Conservation (phyloP, 2,113 vertebrate species). For the Podarcis cretensis region DNA sequence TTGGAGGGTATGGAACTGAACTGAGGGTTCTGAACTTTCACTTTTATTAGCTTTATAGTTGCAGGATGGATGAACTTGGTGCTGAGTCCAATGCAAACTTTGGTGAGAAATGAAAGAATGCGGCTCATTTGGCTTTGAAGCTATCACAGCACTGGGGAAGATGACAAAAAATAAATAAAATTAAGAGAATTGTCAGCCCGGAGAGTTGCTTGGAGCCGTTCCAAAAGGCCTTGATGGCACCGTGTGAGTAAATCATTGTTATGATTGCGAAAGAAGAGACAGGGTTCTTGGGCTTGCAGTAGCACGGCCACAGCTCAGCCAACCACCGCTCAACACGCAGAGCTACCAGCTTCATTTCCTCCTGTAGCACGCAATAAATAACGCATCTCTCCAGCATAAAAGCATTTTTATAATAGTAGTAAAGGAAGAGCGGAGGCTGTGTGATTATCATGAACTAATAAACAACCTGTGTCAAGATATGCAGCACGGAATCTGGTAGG, state of each 20-base stretch:
- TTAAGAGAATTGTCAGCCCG: slow-evolving; percentile 18
- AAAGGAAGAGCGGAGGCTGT: slow-evolving; percentile 63
- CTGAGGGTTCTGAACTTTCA: too few relatives aligned
- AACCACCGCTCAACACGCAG: slow-evolving; percentile 67
- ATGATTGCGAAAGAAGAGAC: slow-evolving; percentile 65
- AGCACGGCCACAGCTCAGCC: slow-evolving; percentile 40
- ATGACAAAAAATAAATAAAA: slow-evolving; percentile 32
- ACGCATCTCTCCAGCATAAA: slow-evolving; percentile 56
- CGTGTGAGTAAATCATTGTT: slow-evolving; percentile 60
- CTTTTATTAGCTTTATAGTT: too few relatives aligned
- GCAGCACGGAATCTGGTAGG: slow-evolving; percentile 3
- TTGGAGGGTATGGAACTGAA: too few relatives aligned
- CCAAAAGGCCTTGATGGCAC: slow-evolving; percentile 57
- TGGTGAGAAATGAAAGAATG: background rate
- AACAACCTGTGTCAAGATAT: slow-evolving; percentile 2
- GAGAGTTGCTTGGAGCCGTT: slow-evolving; percentile 59
- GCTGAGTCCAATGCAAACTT: background rate
- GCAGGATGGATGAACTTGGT: background rate
- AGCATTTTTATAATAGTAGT: slow-evolving; percentile 61
- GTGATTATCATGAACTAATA: slow-evolving; percentile 59
- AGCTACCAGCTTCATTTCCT: slow-evolving; percentile 69
- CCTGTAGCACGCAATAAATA: slow-evolving; percentile 66
- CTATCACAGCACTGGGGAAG: slow-evolving; percentile 26
- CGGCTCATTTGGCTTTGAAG: background rate
- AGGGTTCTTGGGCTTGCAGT: slow-evolving; percentile 54